Evolutionary conservation across 2,113 vertebrate species (phyloP).

Genomic region (Sander lucioperca): DNA sequence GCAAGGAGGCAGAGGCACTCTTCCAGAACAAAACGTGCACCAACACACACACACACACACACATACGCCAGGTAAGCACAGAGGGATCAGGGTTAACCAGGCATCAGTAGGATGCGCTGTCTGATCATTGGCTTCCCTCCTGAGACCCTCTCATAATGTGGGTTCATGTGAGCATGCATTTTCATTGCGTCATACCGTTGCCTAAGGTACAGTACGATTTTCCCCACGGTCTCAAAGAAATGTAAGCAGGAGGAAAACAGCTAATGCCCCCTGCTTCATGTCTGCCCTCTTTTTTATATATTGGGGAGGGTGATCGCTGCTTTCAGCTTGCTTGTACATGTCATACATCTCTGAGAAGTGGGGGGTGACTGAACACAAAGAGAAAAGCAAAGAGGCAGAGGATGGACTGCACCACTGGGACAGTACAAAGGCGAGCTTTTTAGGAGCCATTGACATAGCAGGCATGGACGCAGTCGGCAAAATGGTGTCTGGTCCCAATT

Average conservation of each 20-base stretch:
- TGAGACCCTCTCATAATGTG: conserved; percentile 42
- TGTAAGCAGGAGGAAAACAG: conserved; percentile 26
- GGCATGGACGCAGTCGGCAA: background rate
- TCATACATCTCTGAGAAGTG: conserved; percentile 30
- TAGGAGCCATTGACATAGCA: conserved; percentile 2
- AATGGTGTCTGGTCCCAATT: conserved; percentile 19
- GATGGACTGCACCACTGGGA: conserved; percentile 35
- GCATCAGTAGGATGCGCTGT: conserved; percentile 66
- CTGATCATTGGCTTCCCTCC: conserved; percentile 58
- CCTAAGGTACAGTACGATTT: conserved; percentile 51
- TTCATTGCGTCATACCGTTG: conserved; percentile 45
- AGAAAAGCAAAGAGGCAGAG: conserved; percentile 20
- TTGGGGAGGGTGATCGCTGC: conserved; percentile 6
- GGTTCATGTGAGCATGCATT: conserved; percentile 44
- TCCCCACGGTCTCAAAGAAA: conserved; percentile 32
- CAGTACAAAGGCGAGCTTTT: conserved; percentile 3
- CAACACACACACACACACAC: conserved; percentile 18
- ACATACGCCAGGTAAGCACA: conserved; percentile 47
- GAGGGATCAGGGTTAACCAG: conserved; percentile 62
- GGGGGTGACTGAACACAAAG: conserved; percentile 26
- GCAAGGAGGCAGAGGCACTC: conserved; percentile 25
- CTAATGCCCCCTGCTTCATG: conserved; percentile 22
- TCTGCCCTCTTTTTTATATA: conserved; percentile 21
- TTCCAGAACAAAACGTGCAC: conserved; percentile 28
- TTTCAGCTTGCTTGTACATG: conserved; percentile 26